Conservation (phyloP, 2,888 invertebrate species). For the Cataglyphis altisquamis region DNA sequence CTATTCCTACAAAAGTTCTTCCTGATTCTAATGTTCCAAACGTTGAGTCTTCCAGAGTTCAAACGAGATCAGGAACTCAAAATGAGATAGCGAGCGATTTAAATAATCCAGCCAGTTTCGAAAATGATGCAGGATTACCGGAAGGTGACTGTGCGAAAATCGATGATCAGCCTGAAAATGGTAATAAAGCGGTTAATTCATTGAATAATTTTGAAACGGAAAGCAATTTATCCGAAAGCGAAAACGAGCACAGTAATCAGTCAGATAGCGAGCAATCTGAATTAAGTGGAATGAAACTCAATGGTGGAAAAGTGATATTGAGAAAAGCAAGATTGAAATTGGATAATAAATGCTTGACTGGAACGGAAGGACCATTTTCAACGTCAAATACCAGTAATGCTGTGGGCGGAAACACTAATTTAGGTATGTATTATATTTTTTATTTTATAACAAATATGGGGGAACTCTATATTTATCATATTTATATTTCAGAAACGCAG, state of each 20-base stretch:
- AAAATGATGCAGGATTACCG: conserved; percentile 59
- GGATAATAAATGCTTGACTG: conserved; percentile 85
- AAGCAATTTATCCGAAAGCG: conserved; percentile 80
- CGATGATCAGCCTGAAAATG: conserved; percentile 81
- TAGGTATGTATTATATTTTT: conserved; percentile 74
- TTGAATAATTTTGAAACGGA: conserved; percentile 79
- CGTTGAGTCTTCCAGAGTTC: conserved; percentile 85
- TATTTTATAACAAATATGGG: not conserved
- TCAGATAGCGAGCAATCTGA: conserved; percentile 85
- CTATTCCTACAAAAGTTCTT: conserved; percentile 82
- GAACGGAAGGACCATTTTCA: conserved; percentile 91
- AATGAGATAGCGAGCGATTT: conserved; percentile 67
- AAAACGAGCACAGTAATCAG: conserved; percentile 81
- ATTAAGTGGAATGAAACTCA: conserved; percentile 86
- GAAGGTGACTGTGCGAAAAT: conserved; percentile 83
- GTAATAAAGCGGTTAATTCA: conserved; percentile 82
- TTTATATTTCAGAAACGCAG: not conserved
- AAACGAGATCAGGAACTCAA: conserved; percentile 83
- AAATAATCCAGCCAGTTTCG: conserved; percentile 59
- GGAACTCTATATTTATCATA: not conserved
- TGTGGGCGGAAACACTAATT: conserved; percentile 75
- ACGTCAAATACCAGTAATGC: conserved; percentile 79
- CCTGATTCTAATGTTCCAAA: conserved; percentile 82
- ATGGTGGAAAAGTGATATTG: conserved; percentile 90
- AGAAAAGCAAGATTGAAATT: conserved; percentile 90